Percentiles rank a stretch among this genome's conserved stretches.
These are phyloP conservation scores for Nansenia antarctica DNA, from an alignment of 2,113 vertebrate genomes.

Conservation along the genomic window DNA sequence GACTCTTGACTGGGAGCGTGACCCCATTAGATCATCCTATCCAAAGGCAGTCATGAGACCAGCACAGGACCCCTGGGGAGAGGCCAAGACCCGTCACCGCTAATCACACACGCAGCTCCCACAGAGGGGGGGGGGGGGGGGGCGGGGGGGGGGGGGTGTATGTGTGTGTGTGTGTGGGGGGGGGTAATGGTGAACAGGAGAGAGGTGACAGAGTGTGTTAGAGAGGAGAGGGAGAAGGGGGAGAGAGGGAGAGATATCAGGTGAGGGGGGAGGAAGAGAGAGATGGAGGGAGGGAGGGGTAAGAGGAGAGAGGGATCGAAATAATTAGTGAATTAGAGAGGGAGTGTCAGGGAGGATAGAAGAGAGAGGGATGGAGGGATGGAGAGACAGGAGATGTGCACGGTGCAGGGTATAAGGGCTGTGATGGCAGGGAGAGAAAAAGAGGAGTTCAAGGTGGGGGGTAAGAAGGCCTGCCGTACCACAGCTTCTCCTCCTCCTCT, in stretches of 20 bases:
- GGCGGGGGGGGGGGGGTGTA: slow-evolving; percentile 2
- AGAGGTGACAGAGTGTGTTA: background rate
- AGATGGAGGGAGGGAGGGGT: background rate
- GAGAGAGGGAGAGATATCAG: too few species aligned
- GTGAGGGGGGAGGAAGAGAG: background rate
- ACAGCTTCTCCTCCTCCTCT: background rate
- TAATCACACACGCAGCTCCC: slow-evolving; percentile 52
- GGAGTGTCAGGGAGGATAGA: background rate
- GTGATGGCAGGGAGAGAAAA: slow-evolving; percentile 8
- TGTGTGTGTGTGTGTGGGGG: too few species aligned
- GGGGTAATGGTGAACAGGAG: background rate
- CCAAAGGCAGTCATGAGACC: slow-evolving; percentile 63
- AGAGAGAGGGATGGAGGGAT: background rate
- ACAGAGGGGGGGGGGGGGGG: slow-evolving; percentile 19
- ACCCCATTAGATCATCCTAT: slow-evolving; percentile 72
- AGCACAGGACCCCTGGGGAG: slow-evolving; percentile 57
- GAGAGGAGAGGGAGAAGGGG: background rate
- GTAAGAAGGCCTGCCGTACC: background rate
- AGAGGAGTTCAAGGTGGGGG: slow-evolving; percentile 1
- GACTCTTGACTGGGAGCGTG: slow-evolving; percentile 68
- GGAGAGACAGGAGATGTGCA: too few species aligned
- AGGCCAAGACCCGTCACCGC: slow-evolving; percentile 57
- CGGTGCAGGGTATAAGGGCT: background rate
- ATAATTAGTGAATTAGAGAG: too few species aligned
- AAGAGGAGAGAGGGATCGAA: background rate